These are phyloP conservation scores for Xenopus laevis DNA, from an alignment of 2,113 vertebrate species.

Conservation along the genomic window DNA sequence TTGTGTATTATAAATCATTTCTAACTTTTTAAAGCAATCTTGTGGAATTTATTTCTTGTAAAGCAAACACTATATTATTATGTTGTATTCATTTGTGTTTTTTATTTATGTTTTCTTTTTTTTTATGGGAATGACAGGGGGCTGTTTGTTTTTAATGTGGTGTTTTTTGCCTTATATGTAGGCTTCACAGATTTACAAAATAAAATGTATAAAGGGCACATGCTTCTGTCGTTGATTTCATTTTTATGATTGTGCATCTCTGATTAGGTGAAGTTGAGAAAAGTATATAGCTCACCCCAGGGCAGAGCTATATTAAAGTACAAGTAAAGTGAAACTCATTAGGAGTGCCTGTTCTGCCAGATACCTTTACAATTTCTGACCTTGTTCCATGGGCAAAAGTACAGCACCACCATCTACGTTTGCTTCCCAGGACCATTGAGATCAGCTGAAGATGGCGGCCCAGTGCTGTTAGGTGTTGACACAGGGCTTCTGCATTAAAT, in stretches of 20 bases:
- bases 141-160: constrained; percentile 49
- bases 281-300: too few species aligned
- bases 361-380: too few species aligned
- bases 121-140: constrained; percentile 24
- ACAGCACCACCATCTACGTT: too few species aligned
- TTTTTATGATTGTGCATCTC: neutral
- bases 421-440: too few species aligned
- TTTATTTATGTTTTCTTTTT: constrained; percentile 43
- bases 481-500: too few species aligned
- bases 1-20: constrained; percentile 61
- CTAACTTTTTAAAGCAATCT: constrained; percentile 59
- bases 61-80: constrained; percentile 57
- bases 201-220: constrained; percentile 52
- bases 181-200: constrained; percentile 59
- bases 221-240: constrained; percentile 18
- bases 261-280: too few species aligned
- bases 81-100: constrained; percentile 53
- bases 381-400: too few species aligned
- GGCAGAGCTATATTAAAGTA: too few species aligned
- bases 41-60: constrained; percentile 59
- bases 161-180: constrained; percentile 55
- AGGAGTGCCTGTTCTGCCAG: too few species aligned
- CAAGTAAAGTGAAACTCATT: too few species aligned
- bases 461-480: too few species aligned
- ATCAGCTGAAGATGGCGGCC: too few species aligned